Base-by-base conservation (phyloP, 2,797 vertebrate genomes). In the Rhinichthys osculus region DNA sequence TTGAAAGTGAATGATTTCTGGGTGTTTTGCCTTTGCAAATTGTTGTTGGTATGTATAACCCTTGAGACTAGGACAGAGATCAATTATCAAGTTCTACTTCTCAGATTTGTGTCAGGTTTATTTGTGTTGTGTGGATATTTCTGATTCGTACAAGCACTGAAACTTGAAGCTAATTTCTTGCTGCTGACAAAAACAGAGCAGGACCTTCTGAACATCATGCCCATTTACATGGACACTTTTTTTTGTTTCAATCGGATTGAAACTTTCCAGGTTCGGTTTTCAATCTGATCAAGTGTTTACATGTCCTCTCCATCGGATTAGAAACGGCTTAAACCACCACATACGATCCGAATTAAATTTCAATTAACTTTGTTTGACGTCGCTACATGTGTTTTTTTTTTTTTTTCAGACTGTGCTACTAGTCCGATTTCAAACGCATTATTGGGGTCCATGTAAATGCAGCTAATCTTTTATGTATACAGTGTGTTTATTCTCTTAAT, bases 181-280 rank as follows among this genome's bases (percentile, higher is more conserved):
- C 69, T 81, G 78, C 59, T 76, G 23, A 42, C 54, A 40, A 27
- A 77, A 78, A 59, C 59, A 78, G 52, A 59, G 73, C 73, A 35
- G 19, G 19, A 35, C 19, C 47, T 76, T 35, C 21, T 59, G 77
- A 78, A 64, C n/a, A 64, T 40, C 9, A 66, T 2, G 30, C 0
- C 5, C 16, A 50, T 66, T 33, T 66, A 33, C 30, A 33, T 66
- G 64, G 64, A 66, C 64, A 33, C 62, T 33, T 64, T 64, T 7
- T 30, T 64, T 7, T 30, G 13, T 33, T 30, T 64, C 8, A 4
- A n/a, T n/a, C 0, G 54, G 9, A 59, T 10, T 59, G 8, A 30
- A 30, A 54, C 6, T 19, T 52, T 52, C 17, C 50, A 7, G 50
- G 47, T 50, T 50, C 16, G 47, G 5, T 50, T 54, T 7, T 54